Conservation (phyloP, 2,113 vertebrate genomes). For the Myrmecophaga tridactyla region DNA sequence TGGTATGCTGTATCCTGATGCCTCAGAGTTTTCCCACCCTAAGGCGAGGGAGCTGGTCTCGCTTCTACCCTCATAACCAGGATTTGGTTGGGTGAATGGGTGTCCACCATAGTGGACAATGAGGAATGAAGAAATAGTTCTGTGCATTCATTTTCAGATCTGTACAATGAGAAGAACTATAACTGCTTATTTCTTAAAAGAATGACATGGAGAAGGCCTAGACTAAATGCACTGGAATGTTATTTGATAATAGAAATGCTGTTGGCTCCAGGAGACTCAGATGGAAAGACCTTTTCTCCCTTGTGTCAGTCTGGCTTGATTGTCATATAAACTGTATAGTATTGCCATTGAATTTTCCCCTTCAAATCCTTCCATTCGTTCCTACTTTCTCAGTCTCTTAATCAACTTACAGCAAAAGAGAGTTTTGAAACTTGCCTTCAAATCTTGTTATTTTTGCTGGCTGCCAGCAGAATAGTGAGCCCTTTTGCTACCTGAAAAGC, state of each 20-base stretch:
- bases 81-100: neutral
- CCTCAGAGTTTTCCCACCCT: neutral
- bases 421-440: slow-evolving; percentile 34
- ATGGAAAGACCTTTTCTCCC: neutral
- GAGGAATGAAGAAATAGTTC: neutral
- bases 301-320: neutral
- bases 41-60: neutral
- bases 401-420: slow-evolving; percentile 39
- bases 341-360: neutral
- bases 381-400: neutral
- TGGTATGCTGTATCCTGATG: neutral
- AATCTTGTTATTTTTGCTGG: slow-evolving; percentile 28
- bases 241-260: neutral
- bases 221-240: neutral
- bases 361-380: neutral
- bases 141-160: neutral
- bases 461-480: neutral
- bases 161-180: neutral
- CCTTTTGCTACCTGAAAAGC: slow-evolving; percentile 8
- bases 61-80: neutral
- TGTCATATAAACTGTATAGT: neutral
- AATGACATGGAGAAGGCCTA: neutral
- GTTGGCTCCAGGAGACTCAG: neutral
- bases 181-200: neutral
- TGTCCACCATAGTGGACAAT: neutral